phyloP scores from a whole-genome alignment of 1,140 invertebrate genomes.

The Conus betulinus region DNA sequence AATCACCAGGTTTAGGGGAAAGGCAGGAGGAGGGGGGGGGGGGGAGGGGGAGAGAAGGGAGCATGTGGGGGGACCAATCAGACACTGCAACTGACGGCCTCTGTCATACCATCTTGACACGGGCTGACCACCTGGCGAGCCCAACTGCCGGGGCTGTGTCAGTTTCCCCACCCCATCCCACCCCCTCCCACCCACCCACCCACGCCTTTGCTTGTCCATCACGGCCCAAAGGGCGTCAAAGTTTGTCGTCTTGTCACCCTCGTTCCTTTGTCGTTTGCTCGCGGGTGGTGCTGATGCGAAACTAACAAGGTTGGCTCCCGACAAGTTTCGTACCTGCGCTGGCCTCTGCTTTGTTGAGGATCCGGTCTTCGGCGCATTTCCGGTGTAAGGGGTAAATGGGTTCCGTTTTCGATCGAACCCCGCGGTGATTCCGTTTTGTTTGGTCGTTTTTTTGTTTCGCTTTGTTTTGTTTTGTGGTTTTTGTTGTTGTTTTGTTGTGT shows the following conservation, averaged over 20 bases:
- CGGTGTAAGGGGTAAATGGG: too few relatives aligned
- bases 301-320: not conserved
- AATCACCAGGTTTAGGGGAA: too few relatives aligned
- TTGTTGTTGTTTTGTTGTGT: too few relatives aligned
- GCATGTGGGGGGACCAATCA: not conserved
- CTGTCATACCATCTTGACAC: not conserved
- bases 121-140: not conserved
- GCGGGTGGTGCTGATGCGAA: not conserved
- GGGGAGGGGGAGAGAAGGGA: not conserved
- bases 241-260: not conserved
- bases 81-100: not conserved
- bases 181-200: not conserved
- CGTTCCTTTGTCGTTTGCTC: not conserved
- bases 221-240: not conserved
- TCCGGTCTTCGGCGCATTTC: too few relatives aligned
- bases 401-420: too few relatives aligned
- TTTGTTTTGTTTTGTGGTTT: too few relatives aligned
- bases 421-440: too few relatives aligned
- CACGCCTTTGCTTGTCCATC: not conserved
- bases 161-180: not conserved
- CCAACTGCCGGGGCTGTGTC: not conserved
- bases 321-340: not conserved
- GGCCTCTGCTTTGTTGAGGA: not conserved
- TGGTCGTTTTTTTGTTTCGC: too few relatives aligned
- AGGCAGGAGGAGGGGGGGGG: not conserved